phyloP scores from a whole-genome alignment of 2,888 invertebrate genomes.

The Sminthurides aquaticus region DNA sequence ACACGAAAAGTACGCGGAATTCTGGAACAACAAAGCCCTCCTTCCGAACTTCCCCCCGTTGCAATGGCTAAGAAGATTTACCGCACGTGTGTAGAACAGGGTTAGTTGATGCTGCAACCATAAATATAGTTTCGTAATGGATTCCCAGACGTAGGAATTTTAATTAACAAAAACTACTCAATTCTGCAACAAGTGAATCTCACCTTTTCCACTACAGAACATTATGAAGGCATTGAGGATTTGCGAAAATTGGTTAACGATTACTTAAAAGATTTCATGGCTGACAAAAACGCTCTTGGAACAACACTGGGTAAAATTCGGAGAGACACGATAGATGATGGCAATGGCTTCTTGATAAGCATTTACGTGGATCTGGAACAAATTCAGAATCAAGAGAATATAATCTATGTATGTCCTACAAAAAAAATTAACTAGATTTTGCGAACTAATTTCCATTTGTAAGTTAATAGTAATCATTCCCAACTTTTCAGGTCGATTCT shows the following conservation, averaged over 20 bases:
- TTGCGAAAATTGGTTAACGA: background rate
- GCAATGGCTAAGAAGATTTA: conserved; percentile 57
- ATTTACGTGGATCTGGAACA: conserved; percentile 35
- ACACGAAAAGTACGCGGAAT: conserved; percentile 49
- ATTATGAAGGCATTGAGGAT: conserved; percentile 15
- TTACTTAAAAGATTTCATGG: background rate
- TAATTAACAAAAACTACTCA: background rate
- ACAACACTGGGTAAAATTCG: conserved; percentile 31
- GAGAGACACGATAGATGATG: conserved; percentile 23
- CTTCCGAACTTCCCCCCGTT: conserved; percentile 36
- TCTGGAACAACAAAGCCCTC: conserved; percentile 4
- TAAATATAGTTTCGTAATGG: background rate
- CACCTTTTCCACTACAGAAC: conserved; percentile 2
- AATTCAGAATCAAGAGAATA: conserved; percentile 29
- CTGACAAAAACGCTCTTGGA: conserved; percentile 21
- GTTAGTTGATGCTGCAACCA: conserved; percentile 52
- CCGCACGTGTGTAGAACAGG: conserved; percentile 59
- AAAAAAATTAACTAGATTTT: too few relatives aligned
- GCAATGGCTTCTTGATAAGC: conserved; percentile 29
- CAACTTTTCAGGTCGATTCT: conserved; percentile 31
- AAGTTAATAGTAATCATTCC: too few relatives aligned
- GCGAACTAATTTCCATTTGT: too few relatives aligned
- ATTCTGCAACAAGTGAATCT: background rate
- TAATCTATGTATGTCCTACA: conserved; percentile 35
- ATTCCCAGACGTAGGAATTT: background rate